These are phyloP conservation scores for Lasius fuliginosus DNA, from an alignment of 2,888 invertebrate genomes.

Conservation along the genomic window DNA sequence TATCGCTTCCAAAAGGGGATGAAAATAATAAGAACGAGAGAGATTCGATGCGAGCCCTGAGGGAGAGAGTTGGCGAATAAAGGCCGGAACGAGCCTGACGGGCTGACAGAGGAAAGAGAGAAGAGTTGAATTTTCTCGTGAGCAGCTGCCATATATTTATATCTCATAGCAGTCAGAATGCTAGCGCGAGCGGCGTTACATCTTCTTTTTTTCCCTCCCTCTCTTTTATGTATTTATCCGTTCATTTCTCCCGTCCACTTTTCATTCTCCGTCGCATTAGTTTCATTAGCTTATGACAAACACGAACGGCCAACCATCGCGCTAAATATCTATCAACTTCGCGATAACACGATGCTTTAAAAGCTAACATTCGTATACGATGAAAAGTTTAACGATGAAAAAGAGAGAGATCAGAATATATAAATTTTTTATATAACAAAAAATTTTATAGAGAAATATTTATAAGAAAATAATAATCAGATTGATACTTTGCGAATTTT, in stretches of 20 bases:
- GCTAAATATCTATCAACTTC: not conserved
- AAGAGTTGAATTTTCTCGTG: conserved; percentile 43
- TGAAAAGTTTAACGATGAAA: too few relatives aligned
- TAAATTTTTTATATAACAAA: not conserved
- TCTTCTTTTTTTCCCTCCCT: not conserved
- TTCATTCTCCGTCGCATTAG: not conserved
- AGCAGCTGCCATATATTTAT: conserved; percentile 58
- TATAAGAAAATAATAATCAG: not conserved
- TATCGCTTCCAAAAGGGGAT: conserved; percentile 15
- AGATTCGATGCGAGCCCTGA: not conserved
- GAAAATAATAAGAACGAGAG: conserved; percentile 32
- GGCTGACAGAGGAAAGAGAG: conserved; percentile 20
- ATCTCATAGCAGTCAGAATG: conserved; percentile 50
- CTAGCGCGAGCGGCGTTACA: conserved; percentile 1
- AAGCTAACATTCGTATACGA: not conserved
- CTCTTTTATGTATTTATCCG: conserved; percentile 33
- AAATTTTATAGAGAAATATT: not conserved
- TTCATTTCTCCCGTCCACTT: conserved; percentile 39
- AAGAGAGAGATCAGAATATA: too few relatives aligned
- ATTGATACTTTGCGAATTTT: not conserved
- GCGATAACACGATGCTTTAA: not conserved
- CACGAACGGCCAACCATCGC: conserved; percentile 32
- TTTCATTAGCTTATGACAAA: conserved; percentile 28
- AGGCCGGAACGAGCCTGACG: conserved; percentile 25
- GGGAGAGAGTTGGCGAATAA: conserved; percentile 32